phyloP scores from a whole-genome alignment of 1,140 invertebrate species.

The Neocloeon triangulifer region DNA sequence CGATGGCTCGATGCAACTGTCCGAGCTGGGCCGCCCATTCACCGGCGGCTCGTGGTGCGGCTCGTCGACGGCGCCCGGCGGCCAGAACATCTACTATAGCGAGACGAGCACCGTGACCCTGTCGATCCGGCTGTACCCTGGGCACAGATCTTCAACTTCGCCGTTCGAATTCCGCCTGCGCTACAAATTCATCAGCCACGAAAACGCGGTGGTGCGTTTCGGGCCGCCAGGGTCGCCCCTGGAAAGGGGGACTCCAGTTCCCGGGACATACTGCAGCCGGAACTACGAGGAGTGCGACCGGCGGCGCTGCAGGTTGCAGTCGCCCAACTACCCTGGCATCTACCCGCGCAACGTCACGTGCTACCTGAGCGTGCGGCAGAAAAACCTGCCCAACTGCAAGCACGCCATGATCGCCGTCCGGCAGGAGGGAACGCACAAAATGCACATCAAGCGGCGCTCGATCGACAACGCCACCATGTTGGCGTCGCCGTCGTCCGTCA shows the following conservation, averaged over 20 bases:
- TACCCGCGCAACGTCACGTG: slow-evolving; percentile 74
- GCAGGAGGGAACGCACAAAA: slow-evolving; percentile 41
- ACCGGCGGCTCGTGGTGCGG: slow-evolving; percentile 70
- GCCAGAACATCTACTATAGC: slow-evolving; percentile 7
- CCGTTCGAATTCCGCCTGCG: slow-evolving; percentile 25
- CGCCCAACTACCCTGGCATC: slow-evolving; percentile 79
- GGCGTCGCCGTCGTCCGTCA: neutral
- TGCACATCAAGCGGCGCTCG: slow-evolving; percentile 30
- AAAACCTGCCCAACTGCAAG: slow-evolving; percentile 62
- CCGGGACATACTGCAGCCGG: slow-evolving; percentile 66
- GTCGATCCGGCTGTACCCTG: slow-evolving; percentile 10
- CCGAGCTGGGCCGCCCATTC: slow-evolving; percentile 56
- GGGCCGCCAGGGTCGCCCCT: slow-evolving; percentile 31
- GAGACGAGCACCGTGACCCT: slow-evolving; percentile 8
- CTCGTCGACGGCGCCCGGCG: slow-evolving; percentile 34
- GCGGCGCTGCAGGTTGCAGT: slow-evolving; percentile 44
- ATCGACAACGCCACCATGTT: neutral
- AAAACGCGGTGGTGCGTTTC: slow-evolving; percentile 52
- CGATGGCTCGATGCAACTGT: slow-evolving; percentile 50
- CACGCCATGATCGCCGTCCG: slow-evolving; percentile 68
- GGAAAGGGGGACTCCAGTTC: slow-evolving; percentile 30
- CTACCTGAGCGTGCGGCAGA: slow-evolving; percentile 54
- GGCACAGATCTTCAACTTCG: too few relatives aligned
- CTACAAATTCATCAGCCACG: slow-evolving; percentile 49
- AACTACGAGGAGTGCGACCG: slow-evolving; percentile 67